Base-by-base conservation (phyloP, 2,113 vertebrate genomes). In the Rhombomys opimus region DNA sequence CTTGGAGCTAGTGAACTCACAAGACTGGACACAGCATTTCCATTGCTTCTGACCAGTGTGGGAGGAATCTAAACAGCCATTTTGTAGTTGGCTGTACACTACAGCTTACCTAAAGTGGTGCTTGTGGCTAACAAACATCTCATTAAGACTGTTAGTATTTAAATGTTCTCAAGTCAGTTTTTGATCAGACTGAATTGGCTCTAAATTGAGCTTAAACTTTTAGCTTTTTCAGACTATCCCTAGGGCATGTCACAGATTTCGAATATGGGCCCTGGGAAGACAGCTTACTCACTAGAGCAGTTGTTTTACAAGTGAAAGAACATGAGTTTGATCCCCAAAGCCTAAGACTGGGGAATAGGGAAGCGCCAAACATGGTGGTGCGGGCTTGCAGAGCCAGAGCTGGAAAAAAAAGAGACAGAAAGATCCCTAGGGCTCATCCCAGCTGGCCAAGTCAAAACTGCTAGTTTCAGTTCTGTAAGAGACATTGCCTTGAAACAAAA, bases 151-250 rank as follows among this genome's bases (percentile, higher is more conserved):
- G 61, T 57, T 90, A 38, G 32, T 68, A 65, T 67, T 97, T 85
- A 86, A 94, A 77, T 18, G 35, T 9, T 76, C 11, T 91, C 61
- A 81, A 75, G 38, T 80, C 61, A 63, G 41, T 76, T 89, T 75
- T 93, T 70, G n/a, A 20, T 41, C 65, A 82, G 52, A 13, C 59
- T 96, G 38, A 67, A 78, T 2, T 68, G 17, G 77, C 15, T 93
- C 61, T 78, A 95, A 95, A 72, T 0, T 15, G n/a, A 91, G 54
- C 85, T 93, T 91, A 91, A 8, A 76, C 75, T 87, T 95, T 90
- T 76, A 65, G 61, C 27, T 93, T 96, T 94, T 78, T 73, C 10
- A 81, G 54, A 87, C 35, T 13, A 80, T 57, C 61, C 81, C 23
- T 92, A 35, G 17, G 70, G 52, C 4, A 22, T 82, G 15, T 65